A percentile compares a stretch with the other conserved stretches of the same genome.
phyloP scores from a whole-genome alignment of 2,797 vertebrate genomes.

The Yasuhikotakia modesta region DNA sequence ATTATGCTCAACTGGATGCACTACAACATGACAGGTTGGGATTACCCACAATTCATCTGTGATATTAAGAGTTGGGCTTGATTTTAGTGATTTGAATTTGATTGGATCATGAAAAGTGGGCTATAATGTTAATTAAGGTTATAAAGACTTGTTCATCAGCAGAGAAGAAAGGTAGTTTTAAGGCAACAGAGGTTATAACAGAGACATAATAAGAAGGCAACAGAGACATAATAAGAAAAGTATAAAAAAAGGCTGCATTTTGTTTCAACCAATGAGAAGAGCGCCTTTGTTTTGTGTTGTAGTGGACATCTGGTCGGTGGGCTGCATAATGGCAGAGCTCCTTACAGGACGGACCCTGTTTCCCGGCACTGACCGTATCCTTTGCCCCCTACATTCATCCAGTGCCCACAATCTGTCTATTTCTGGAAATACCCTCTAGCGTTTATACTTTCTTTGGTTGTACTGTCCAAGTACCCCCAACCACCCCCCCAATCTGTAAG shows the following conservation, averaged over 20 bases:
- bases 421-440: conserved; percentile 20
- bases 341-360: conserved; percentile 96
- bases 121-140: too few species aligned
- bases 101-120: too few species aligned
- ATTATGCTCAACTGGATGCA: conserved; percentile 99
- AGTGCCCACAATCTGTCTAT: background rate
- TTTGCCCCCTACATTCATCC: conserved; percentile 66
- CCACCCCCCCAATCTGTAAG: background rate
- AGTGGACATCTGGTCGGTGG: conserved; percentile 99
- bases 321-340: conserved; percentile 99
- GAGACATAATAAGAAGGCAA: too few species aligned
- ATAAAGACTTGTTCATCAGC: too few species aligned
- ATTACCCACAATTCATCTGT: conserved; percentile 4
- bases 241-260: background rate
- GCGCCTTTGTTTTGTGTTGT: conserved; percentile 52
- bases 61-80: background rate
- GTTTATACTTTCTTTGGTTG: background rate
- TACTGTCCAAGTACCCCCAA: background rate
- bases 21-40: conserved; percentile 94
- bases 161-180: too few species aligned
- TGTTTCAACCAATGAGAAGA: background rate
- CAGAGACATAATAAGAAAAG: background rate
- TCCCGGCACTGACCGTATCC: conserved; percentile 99
- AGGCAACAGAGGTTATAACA: too few species aligned
- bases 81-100: background rate